A percentile compares a stretch with the other conserved stretches of the same genome.
These are phyloP conservation scores for Syrphus vitripennis DNA, from an alignment of 2,888 invertebrate species.

Conservation along the genomic window DNA sequence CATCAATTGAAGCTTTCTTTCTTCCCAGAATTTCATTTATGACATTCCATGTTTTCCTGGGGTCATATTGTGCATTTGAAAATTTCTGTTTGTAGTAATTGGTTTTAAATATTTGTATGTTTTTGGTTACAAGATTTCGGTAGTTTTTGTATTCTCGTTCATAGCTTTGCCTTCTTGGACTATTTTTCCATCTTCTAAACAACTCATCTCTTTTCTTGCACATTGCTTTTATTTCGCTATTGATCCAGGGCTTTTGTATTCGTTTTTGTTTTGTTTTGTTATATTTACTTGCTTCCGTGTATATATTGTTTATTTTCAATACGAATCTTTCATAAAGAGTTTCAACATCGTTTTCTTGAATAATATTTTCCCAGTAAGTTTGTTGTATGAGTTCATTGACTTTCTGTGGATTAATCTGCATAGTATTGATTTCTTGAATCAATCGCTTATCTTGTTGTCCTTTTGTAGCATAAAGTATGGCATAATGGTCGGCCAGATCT, in stretches of 20 bases:
- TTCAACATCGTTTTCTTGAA: conserved; percentile 3
- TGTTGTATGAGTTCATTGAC: too few species aligned
- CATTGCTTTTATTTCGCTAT: too few species aligned
- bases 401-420: too few species aligned
- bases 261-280: too few species aligned
- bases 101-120: neutral
- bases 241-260: too few species aligned
- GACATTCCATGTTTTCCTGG: conserved; percentile 6
- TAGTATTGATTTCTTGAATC: too few species aligned
- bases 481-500: too few species aligned
- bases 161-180: conserved; percentile 1
- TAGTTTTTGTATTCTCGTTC: neutral
- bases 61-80: neutral
- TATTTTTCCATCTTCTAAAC: conserved; percentile 27
- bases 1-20: conserved; percentile 9
- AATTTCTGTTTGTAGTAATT: conserved; percentile 4
- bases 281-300: neutral
- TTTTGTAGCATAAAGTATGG: too few species aligned
- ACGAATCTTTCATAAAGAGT: neutral
- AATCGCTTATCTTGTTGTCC: too few species aligned
- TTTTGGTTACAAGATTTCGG: conserved; percentile 13
- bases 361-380: neutral
- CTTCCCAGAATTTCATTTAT: conserved; percentile 4
- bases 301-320: neutral
- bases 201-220: too few species aligned